Percentiles rank a stretch among this genome's conserved stretches.
These are phyloP conservation scores for Engraulis encrasicolus DNA, from an alignment of 2,113 vertebrate species.

Conservation along the genomic window DNA sequence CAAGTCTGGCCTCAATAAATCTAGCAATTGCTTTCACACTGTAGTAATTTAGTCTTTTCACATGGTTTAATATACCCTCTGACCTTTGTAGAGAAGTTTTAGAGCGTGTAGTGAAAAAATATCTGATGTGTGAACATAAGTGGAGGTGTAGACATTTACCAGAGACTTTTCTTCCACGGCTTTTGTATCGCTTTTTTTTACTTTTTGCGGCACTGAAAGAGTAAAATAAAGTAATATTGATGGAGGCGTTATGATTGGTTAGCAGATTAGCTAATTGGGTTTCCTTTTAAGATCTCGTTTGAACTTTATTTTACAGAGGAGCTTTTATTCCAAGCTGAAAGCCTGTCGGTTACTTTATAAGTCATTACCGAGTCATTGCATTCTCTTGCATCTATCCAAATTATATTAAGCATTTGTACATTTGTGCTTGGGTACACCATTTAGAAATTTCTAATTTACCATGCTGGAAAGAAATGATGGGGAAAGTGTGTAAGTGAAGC, in stretches of 20 bases:
- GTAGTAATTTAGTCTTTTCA: background rate
- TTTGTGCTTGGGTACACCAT: constrained; percentile 52
- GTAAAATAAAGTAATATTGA: background rate
- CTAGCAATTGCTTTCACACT: constrained; percentile 7
- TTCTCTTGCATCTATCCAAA: constrained; percentile 36
- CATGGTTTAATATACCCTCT: constrained; percentile 2
- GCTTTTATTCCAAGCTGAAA: constrained; percentile 24
- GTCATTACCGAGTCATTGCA: constrained; percentile 41
- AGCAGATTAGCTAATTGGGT: constrained; percentile 48
- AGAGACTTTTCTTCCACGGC: background rate
- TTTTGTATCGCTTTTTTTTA: background rate
- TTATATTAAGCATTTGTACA: constrained; percentile 33
- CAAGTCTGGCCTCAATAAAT: background rate
- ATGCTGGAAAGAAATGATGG: constrained; percentile 46
- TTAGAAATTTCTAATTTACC: constrained; percentile 51
- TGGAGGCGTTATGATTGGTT: background rate
- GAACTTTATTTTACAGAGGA: constrained; percentile 4
- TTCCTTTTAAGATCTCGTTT: constrained; percentile 36
- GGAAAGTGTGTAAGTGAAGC: constrained; percentile 21
- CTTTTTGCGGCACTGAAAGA: background rate
- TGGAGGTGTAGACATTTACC: background rate
- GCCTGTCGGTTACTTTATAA: constrained; percentile 33
- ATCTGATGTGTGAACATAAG: background rate
- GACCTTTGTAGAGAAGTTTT: background rate
- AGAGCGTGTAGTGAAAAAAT: background rate